Evolutionary conservation across 2,113 vertebrate species (phyloP).

Genomic region (Haliaeetus leucogaster): DNA sequence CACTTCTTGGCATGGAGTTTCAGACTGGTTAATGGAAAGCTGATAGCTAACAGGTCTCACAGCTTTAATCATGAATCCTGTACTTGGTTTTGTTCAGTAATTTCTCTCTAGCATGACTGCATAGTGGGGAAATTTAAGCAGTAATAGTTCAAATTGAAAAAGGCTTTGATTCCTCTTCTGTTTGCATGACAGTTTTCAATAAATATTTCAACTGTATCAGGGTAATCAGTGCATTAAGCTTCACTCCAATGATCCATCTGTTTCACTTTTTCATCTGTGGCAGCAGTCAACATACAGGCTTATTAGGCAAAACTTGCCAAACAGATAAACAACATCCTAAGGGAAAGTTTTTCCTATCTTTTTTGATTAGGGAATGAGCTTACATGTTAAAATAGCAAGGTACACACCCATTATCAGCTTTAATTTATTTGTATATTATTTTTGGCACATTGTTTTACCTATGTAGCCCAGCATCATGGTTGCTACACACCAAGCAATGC

Average conservation of each 20-base stretch:
- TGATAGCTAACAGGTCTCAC: constrained; percentile 9
- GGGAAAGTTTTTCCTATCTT: neutral
- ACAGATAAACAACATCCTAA: neutral
- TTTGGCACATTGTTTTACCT: neutral
- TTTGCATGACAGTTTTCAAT: neutral
- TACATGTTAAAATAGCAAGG: neutral
- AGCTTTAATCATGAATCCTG: neutral
- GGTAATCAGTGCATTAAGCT: neutral
- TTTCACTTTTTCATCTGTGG: neutral
- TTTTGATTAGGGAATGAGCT: neutral
- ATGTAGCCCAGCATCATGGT: neutral
- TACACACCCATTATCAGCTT: neutral
- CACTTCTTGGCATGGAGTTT: constrained; percentile 25
- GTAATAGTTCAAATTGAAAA: neutral
- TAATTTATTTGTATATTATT: neutral
- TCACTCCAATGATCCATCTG: neutral
- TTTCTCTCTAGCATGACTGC: constrained; percentile 6
- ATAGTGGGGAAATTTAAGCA: neutral
- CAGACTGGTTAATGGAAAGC: constrained; percentile 18
- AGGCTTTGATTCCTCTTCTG: neutral
- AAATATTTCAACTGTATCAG: neutral
- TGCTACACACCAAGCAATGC: neutral
- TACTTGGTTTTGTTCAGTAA: neutral
- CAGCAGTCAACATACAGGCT: neutral
- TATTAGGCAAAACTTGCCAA: neutral